Evolutionary conservation across 1,140 invertebrate genomes (phyloP), one percentile per base, ranked within the genome.

Genomic region (Dufourea novaeangliae): DNA sequence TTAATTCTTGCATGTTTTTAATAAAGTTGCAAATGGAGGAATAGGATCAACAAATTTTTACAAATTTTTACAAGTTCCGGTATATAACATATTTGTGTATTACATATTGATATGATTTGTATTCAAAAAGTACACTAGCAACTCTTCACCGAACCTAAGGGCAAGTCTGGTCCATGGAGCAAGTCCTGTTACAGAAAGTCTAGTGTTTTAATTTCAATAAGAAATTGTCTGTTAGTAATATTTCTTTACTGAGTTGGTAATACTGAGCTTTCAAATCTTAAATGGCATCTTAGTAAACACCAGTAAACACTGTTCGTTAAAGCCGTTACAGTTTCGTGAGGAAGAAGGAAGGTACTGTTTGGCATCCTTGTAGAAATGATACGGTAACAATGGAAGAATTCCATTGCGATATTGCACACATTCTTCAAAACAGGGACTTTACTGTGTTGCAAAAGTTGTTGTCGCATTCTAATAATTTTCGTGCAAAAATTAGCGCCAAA

Each of bases 361-460:
- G 37, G 10, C 25, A 2, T 54, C 56, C 2, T 25, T 3, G 39
- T 29, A 62, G 54, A 52, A 70, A 71, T 59, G 8, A 27, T 44
- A 27, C 5, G 10, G 44, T 78, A 54, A 37, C 11, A 46, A 44
- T 75, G 27, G 72, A 85, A 41, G 41, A 52, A 22, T 56, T 79
- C 8, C 46, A 46, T 61, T 69, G 59, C 56, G 64, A 82, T 4
- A 46, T 85, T 29, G 32, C 22, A 0, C 37, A 82, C 7, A 29
- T 70, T 17, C 64, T 86, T 44, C 29, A 85, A 6, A 84, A 67
- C 52, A 61, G 62, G 12, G 57, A 79, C 1, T 37, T 50, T 32
- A 27, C 4, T 5, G 32, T 85, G 39, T 25, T 82, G 7, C 8
- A 82, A 25, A 83, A 82, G 20, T 83, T 79, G 61, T 41, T 17